Conservation (phyloP, 2,113 vertebrate species). For the Thalassoma bifasciatum region DNA sequence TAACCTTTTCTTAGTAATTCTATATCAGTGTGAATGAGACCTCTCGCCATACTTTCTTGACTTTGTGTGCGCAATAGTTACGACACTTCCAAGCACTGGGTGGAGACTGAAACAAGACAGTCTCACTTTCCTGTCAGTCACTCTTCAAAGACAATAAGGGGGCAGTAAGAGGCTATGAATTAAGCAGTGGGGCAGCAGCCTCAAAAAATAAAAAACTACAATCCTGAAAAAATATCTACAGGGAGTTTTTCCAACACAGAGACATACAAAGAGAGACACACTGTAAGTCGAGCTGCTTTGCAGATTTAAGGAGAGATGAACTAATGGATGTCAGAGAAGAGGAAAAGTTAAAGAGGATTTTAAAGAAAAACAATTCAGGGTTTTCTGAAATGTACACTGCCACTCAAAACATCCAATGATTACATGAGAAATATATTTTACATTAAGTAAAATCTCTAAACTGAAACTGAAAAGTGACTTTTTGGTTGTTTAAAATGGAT, state of each 20-base stretch:
- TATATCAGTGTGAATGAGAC: neutral
- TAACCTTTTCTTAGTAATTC: neutral
- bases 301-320: conserved; percentile 17
- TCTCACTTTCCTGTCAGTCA: conserved; percentile 16
- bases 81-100: conserved; percentile 4
- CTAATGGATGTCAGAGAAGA: conserved; percentile 60
- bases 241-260: conserved; percentile 11
- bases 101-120: neutral
- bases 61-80: neutral
- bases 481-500: conserved; percentile 9
- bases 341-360: conserved; percentile 47
- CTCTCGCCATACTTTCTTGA: neutral
- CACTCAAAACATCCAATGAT: neutral
- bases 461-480: conserved; percentile 10
- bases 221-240: conserved; percentile 42
- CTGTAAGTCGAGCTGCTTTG: conserved; percentile 32
- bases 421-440: neutral
- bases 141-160: conserved; percentile 21
- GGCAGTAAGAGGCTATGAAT: conserved; percentile 16
- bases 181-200: neutral
- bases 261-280: conserved; percentile 18
- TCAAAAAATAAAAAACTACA: conserved; percentile 22
- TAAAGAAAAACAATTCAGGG: conserved; percentile 43
- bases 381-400: conserved; percentile 28
- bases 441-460: conserved; percentile 2